Evolutionary conservation across 30 jellyfish, hydroid and myxozoan species (phyloP).

Genomic region (Phacellophora camtschatica): DNA sequence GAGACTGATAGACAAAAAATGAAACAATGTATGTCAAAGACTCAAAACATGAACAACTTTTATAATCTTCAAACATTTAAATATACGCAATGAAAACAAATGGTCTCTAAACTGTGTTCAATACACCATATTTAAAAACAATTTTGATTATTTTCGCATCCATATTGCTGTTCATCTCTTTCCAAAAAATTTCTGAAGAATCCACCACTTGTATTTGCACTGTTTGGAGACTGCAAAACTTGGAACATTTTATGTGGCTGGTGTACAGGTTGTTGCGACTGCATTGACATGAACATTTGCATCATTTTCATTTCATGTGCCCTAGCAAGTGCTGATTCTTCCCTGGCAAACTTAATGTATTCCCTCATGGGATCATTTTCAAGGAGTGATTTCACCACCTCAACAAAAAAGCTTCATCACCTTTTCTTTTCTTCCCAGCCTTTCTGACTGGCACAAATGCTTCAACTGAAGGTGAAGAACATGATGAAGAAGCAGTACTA

Average conservation of each 20-base stretch:
- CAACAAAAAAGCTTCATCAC: not conserved
- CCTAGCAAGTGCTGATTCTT: slow-evolving; percentile 37
- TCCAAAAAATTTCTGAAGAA: not conserved
- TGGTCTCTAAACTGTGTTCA: too few species aligned
- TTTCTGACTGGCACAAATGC: slow-evolving; percentile 34
- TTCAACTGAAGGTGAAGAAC: slow-evolving; percentile 2
- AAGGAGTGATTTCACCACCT: not conserved
- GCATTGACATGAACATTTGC: slow-evolving; percentile 23
- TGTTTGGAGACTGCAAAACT: not conserved
- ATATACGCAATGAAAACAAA: too few species aligned
- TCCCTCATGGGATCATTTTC: slow-evolving; percentile 12
- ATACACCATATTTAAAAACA: too few species aligned
- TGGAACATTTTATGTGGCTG: not conserved
- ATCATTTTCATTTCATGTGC: slow-evolving; percentile 31
- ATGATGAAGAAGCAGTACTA: not conserved
- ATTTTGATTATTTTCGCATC: slow-evolving; percentile 17
- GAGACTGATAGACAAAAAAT: too few species aligned
- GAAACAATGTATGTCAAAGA: too few species aligned
- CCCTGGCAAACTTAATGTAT: slow-evolving; percentile 27
- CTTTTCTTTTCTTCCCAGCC: slow-evolving; percentile 26
- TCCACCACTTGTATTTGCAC: not conserved
- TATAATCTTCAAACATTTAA: too few species aligned
- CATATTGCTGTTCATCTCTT: not conserved
- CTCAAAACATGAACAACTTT: too few species aligned
- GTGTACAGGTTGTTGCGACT: not conserved